Evolutionary conservation across 2,797 vertebrate species (phyloP).

Genomic region (Acridotheres tristis): DNA sequence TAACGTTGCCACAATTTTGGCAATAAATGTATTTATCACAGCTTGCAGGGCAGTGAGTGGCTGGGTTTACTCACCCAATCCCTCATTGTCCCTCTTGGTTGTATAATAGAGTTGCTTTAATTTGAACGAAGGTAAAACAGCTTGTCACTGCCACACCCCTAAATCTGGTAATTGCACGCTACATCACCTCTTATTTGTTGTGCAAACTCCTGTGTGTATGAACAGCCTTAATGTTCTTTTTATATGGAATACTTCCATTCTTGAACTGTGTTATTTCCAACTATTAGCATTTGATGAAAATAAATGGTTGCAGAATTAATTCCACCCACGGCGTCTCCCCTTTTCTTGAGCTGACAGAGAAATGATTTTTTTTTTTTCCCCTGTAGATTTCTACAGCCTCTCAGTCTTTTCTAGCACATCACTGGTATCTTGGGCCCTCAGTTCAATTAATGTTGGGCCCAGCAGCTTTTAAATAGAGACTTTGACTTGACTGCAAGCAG

Average conservation of each 20-base stretch:
- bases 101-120: slow-evolving; percentile 3
- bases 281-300: slow-evolving; percentile 58
- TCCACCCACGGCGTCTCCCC: slow-evolving; percentile 27
- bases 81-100: slow-evolving; percentile 36
- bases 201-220: slow-evolving; percentile 50
- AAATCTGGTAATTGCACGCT: slow-evolving; percentile 67
- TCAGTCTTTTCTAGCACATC: neutral
- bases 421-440: neutral
- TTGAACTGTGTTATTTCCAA: slow-evolving; percentile 29
- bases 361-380: neutral
- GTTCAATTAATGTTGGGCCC: neutral
- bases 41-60: slow-evolving; percentile 30
- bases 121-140: slow-evolving; percentile 41
- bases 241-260: slow-evolving; percentile 42
- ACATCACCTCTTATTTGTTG: slow-evolving; percentile 54
- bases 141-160: slow-evolving; percentile 43
- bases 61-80: neutral
- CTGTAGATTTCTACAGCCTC: slow-evolving; percentile 11
- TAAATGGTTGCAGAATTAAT: slow-evolving; percentile 55
- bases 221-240: slow-evolving; percentile 29
- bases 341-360: slow-evolving; percentile 25
- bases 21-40: slow-evolving; percentile 33
- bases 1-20: neutral
- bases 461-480: slow-evolving; percentile 22
- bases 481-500: neutral